phyloP scores from a whole-genome alignment of 1,140 invertebrate species.

The Portunus trituberculatus region DNA sequence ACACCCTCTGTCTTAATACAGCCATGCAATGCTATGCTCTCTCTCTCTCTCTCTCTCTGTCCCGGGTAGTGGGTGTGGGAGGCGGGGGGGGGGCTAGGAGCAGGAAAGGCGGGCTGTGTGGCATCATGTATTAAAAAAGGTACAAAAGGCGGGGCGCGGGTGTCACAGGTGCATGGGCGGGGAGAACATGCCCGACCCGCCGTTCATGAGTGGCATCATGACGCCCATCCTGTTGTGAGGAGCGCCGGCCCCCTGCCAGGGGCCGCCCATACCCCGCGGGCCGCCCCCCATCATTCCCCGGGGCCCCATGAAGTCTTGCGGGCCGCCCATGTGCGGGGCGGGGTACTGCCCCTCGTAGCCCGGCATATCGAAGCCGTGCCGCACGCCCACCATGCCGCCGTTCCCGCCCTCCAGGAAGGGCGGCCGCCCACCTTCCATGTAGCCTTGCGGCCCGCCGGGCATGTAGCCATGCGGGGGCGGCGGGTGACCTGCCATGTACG shows the following conservation, averaged over 20 bases:
- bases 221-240: conserved; percentile 40
- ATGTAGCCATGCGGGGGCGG: not conserved
- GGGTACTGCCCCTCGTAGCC: not conserved
- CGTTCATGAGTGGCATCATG: conserved; percentile 57
- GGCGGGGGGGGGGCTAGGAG: not conserved
- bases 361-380: conserved; percentile 20
- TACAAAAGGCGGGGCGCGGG: not conserved
- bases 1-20: no score
- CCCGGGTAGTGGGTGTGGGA: not conserved
- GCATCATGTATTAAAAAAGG: not conserved
- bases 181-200: conserved; percentile 28
- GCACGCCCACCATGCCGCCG: not conserved
- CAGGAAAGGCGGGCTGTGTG: not conserved
- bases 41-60: no score
- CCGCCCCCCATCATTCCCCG: conserved; percentile 27
- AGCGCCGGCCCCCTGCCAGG: conserved; percentile 22
- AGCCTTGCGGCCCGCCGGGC: not conserved
- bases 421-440: not conserved
- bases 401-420: not conserved
- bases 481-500: not conserved
- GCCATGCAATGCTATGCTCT: no score
- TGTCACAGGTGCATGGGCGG: conserved; percentile 67
- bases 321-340: not conserved
- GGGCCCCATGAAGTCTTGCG: not conserved
- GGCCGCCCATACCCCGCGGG: conserved; percentile 28